These are phyloP conservation scores for Bombyx mandarina DNA, from an alignment of 1,140 invertebrate genomes.

Conservation along the genomic window DNA sequence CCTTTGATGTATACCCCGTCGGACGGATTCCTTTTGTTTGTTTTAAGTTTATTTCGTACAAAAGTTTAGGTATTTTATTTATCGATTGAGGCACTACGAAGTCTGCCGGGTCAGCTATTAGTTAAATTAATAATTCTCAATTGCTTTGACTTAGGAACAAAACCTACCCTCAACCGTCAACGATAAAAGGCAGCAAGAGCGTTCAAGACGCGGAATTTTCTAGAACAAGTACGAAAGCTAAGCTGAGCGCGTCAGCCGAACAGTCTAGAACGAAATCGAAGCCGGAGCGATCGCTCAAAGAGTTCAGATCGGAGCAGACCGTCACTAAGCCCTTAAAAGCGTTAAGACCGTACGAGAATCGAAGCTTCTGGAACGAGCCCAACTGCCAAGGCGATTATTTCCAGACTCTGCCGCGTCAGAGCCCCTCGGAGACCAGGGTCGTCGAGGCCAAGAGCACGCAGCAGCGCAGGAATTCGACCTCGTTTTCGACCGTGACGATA, in stretches of 20 bases:
- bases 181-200: constrained; percentile 41
- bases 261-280: constrained; percentile 29
- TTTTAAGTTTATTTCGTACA: no score
- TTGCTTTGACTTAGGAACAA: constrained; percentile 27
- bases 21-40: no score
- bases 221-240: constrained; percentile 27
- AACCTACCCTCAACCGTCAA: constrained; percentile 30
- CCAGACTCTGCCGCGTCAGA: constrained; percentile 31
- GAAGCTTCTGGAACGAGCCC: constrained; percentile 34
- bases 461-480: constrained; percentile 51
- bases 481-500: constrained; percentile 53
- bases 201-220: constrained; percentile 38
- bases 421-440: constrained; percentile 26
- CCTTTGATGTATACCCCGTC: no score
- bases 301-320: constrained; percentile 40
- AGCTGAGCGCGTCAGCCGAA: constrained; percentile 44
- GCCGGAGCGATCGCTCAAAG: constrained; percentile 35
- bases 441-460: constrained; percentile 30
- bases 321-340: constrained; percentile 42
- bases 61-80: no score
- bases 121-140: no score
- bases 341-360: constrained; percentile 34
- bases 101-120: no score
- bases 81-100: no score
- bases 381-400: constrained; percentile 47